phyloP scores from a whole-genome alignment of 2,797 vertebrate species.

The Scomberomorus guttatus region DNA sequence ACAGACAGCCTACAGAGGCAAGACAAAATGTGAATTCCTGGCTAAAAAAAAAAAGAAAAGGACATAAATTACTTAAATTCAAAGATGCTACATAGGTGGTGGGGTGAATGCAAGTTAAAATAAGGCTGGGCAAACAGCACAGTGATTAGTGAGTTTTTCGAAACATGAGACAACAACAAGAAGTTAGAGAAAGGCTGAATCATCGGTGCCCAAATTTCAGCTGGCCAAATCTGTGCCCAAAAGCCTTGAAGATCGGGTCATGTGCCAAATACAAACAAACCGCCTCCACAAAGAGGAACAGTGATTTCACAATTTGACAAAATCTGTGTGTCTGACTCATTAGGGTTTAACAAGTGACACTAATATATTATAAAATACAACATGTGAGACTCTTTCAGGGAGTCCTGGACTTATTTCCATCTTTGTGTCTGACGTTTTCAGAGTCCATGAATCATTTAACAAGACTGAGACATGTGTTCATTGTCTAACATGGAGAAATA shows the following conservation, averaged over 20 bases:
- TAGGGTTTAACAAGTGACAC: no score
- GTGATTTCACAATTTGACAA: neutral
- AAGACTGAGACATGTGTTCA: no score
- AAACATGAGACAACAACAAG: no score
- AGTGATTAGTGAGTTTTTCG: neutral
- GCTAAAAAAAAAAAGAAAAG: neutral
- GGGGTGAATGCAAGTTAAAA: neutral
- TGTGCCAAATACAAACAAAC: conserved; percentile 13
- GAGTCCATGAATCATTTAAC: no score
- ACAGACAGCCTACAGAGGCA: neutral
- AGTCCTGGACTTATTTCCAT: no score
- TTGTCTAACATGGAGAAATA: no score
- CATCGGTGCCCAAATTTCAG: neutral
- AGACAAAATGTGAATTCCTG: neutral
- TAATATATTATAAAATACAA: no score
- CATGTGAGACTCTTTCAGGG: no score
- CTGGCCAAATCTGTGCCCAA: neutral
- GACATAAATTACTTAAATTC: neutral
- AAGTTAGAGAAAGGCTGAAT: neutral
- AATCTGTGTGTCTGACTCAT: no score
- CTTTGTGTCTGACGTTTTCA: no score
- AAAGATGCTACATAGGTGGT: neutral
- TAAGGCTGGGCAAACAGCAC: neutral
- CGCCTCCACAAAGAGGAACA: neutral
- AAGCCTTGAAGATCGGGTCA: neutral